Base-by-base conservation (phyloP, 2,113 vertebrate genomes). In the Nycticebus coucang region DNA sequence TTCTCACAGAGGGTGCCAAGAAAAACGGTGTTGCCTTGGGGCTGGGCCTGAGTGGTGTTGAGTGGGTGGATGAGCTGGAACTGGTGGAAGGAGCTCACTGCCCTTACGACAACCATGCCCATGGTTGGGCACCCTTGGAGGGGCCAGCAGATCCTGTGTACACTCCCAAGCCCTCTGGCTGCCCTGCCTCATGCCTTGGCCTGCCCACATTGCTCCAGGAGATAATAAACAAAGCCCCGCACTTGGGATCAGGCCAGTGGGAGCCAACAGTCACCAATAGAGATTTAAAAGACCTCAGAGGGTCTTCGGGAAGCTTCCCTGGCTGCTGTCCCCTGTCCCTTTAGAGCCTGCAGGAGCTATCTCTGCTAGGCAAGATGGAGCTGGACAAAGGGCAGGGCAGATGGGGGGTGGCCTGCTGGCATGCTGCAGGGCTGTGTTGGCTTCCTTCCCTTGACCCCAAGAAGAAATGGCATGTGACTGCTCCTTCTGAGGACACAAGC, bases 71-170 rank as follows among this genome's bases (percentile, higher is more conserved):
- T 28, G 62, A 64, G 62, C 24, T 28, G 26, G 60, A 62, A 62
- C 24, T 62, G 24, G 60, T 10, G 3, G 24, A 26, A 26, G 24
- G 60, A 26, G 10, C 62, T 64, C 62, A 26, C 21, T 24, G 21
- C 60, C 2, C 60, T 62, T 15, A 0, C 0, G 3, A 12, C 0
- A 1, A 60, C 9, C 45, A 0, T 0, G 22, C 1, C 6, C 4
- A 50, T 7, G 4, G 13, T 4, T 6, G 10, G n/a, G 17, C 7
- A 0, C 19, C 0, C n/a, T 11, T 2, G 0, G 14, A 21, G 33
- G 14, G 2, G 1, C 74, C 28, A 4, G 0, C 19, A 22, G 69
- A 0, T 13, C 57, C 75, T 10, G 7, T 0, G 13, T 13, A 6
- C 4, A 4, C 10, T 26, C 35, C 13, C 0, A 1, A 59, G 14